Base-by-base conservation (phyloP, 2,113 vertebrate species). In the Pardalotus punctatus region DNA sequence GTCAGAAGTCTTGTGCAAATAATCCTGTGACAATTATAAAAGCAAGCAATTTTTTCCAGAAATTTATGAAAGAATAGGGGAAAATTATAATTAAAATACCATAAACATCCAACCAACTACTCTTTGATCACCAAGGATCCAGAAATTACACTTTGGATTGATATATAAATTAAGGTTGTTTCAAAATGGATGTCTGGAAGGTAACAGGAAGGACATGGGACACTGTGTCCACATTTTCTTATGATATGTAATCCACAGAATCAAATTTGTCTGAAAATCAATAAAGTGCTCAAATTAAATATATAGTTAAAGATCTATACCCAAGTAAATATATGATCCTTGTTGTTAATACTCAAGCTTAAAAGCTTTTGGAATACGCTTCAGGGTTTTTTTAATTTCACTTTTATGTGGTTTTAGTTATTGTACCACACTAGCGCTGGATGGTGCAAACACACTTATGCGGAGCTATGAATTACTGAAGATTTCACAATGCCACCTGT, bases 381-480 rank as follows among this genome's bases (percentile, higher is more conserved):
- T 50, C 13, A 12, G 28, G 2, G 10, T 0, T 2, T 5, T 53
- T 40, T 50, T 33, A 7, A 51, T 69, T 64, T 69, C 3, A 38
- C 28, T 87, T 70, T 58, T 31, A 24, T 38, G 2, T 31, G 36
- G 0, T 70, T 82, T 82, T 43, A 42, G 3, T 53, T 61, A 23
- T 28, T 62, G 11, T n/a, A 36, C 3, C 21, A 28, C 38, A 28
- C 3, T 25, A 60, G 18, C 38, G 67, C 24, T 58, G 56, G 40
- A 58, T 50, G 51, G 15, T 6, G 27, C 23, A 35, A 27, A 17
- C 0, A 3, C 12, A 71, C 2, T 31, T 14, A 64, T 27, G 22
- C 27, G 71, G 33, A 81, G 7, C 8, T 88, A 56, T 36, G 38
- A 79, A 51, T 51, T 14, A 36, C 33, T 67, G n/a, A 79, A 82